Evolutionary conservation across 2,797 vertebrate species (phyloP).

Genomic region (Protonibea diacanthus): DNA sequence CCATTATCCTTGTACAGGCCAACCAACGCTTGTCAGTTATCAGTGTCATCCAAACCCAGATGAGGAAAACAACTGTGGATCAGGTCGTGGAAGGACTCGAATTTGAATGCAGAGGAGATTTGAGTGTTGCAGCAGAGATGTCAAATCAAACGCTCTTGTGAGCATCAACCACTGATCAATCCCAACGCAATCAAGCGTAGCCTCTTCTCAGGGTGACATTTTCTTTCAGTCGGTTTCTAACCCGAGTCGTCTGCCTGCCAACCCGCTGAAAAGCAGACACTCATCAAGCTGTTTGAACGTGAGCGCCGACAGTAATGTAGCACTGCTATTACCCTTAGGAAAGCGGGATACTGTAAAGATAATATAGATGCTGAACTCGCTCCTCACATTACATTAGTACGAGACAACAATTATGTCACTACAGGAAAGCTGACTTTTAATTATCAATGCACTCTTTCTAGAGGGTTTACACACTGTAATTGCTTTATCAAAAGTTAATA

Average conservation of each 20-base stretch:
- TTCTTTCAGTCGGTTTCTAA: conserved; percentile 68
- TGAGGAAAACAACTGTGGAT: conserved; percentile 68
- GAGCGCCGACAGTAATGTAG: conserved; percentile 27
- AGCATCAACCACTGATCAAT: conserved; percentile 80
- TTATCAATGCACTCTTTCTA: background rate
- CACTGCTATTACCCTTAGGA: conserved; percentile 15
- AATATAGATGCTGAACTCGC: conserved; percentile 27
- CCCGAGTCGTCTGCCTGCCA: conserved; percentile 64
- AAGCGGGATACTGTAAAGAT: conserved; percentile 40
- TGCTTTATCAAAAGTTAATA: background rate
- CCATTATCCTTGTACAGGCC: conserved; percentile 44
- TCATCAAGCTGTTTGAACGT: conserved; percentile 64
- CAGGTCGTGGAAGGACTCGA: conserved; percentile 69
- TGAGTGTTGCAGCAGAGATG: conserved; percentile 75
- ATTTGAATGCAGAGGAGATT: conserved; percentile 77
- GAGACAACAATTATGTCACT: background rate
- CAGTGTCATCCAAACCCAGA: conserved; percentile 58
- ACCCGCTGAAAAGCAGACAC: conserved; percentile 28
- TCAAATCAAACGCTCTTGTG: conserved; percentile 81
- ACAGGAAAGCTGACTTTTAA: background rate
- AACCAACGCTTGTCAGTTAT: conserved; percentile 71
- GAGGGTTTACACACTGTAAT: background rate
- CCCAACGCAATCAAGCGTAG: conserved; percentile 76
- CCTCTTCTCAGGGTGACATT: conserved; percentile 81
- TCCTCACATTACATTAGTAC: background rate